phyloP scores from a whole-genome alignment of 2,113 vertebrate species.

The Chauna torquata region DNA sequence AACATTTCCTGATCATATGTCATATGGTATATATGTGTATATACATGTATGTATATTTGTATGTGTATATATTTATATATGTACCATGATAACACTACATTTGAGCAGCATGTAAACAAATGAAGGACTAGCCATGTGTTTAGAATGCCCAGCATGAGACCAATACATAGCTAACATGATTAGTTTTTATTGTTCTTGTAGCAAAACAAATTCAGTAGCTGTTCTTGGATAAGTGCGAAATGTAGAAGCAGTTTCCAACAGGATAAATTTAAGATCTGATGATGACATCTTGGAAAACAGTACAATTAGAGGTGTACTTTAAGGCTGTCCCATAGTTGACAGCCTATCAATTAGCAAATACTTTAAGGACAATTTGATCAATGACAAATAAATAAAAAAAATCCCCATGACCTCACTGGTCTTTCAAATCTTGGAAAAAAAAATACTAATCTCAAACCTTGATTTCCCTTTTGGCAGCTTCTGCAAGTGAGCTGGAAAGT shows the following conservation, averaged over 20 bases:
- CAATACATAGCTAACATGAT: conserved; percentile 42
- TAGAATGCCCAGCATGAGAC: conserved; percentile 12
- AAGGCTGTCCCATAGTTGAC: not conserved
- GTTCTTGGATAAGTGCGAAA: conserved; percentile 36
- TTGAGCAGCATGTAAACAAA: conserved; percentile 40
- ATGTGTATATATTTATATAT: not conserved
- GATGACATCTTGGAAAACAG: not conserved
- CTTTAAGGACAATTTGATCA: not conserved
- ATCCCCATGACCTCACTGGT: not conserved
- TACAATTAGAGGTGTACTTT: not conserved
- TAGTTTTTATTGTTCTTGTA: conserved; percentile 64
- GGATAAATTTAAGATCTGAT: conserved; percentile 36
- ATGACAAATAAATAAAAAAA: not conserved
- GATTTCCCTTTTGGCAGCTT: conserved; percentile 66
- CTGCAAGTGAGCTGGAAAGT: conserved; percentile 74
- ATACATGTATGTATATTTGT: not conserved
- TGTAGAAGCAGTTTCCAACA: conserved; percentile 38
- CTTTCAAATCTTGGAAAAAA: conserved; percentile 12
- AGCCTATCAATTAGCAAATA: not conserved
- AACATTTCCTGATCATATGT: conserved; percentile 37
- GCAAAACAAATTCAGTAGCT: conserved; percentile 48
- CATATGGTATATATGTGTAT: conserved; percentile 4
- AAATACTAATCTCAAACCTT: conserved; percentile 34
- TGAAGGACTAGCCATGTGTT: conserved; percentile 32
- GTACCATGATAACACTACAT: conserved; percentile 15